These are phyloP conservation scores for Galendromus occidentalis DNA, from an alignment of 1,140 invertebrate species.

Conservation along the genomic window DNA sequence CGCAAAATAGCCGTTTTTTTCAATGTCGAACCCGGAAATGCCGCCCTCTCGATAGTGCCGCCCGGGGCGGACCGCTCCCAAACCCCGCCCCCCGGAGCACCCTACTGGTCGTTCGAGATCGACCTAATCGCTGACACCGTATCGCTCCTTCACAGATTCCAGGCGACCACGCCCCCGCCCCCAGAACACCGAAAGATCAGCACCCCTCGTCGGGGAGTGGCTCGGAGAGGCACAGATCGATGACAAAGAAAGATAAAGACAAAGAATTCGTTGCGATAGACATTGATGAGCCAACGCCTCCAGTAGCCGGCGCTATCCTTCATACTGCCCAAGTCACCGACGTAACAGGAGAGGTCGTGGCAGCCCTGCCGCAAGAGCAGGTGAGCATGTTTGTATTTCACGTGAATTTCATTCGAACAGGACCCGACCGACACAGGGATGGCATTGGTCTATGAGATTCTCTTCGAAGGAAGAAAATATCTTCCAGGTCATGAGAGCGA, in stretches of 20 bases:
- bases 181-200: background rate
- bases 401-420: no score
- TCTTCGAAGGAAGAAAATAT: no score
- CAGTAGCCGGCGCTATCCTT: conserved; percentile 11
- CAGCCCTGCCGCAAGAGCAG: conserved; percentile 61
- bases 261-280: background rate
- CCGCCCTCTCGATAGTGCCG: no score
- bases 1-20: no score
- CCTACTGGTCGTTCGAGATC: no score
- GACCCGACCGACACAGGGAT: no score
- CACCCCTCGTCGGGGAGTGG: background rate
- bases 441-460: no score
- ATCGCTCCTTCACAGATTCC: conserved; percentile 7
- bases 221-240: conserved; percentile 7
- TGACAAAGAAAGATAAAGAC: conserved; percentile 5
- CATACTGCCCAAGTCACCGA: conserved; percentile 52
- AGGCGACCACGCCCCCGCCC: background rate
- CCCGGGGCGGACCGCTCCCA: no score
- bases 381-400: no score
- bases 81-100: no score
- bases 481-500: conserved; percentile 42
- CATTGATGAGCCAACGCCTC: background rate
- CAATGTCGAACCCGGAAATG: no score
- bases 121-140: no score
- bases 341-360: conserved; percentile 74